Percentiles rank a stretch among this genome's conserved stretches.
phyloP scores from a whole-genome alignment of 2,888 invertebrate species.

The Dermolepida albohirtum region DNA sequence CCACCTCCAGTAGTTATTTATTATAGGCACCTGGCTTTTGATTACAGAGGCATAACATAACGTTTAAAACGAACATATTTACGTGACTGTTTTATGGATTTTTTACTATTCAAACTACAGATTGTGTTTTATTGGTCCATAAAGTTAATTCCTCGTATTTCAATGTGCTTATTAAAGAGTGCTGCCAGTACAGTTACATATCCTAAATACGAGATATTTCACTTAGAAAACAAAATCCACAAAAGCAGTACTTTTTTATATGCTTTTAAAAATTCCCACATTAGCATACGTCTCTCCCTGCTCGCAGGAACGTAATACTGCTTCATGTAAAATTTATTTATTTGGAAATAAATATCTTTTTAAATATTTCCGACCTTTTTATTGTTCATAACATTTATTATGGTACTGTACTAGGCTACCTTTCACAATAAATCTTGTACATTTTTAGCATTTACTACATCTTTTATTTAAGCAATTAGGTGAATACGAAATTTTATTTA shows the following conservation, averaged over 20 bases:
- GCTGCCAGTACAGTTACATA: slow-evolving; percentile 2
- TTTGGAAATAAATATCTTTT: too few species aligned
- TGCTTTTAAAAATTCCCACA: neutral
- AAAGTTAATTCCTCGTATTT: slow-evolving; percentile 33
- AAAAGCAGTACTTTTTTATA: slow-evolving; percentile 6
- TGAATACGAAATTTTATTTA: neutral
- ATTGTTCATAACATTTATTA: too few species aligned
- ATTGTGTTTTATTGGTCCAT: slow-evolving; percentile 34
- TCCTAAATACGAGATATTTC: slow-evolving; percentile 14
- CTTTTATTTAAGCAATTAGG: neutral
- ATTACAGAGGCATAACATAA: slow-evolving; percentile 36
- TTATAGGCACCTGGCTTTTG: slow-evolving; percentile 39
- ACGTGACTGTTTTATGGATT: slow-evolving; percentile 35
- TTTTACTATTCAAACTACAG: slow-evolving; percentile 33
- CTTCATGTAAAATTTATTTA: too few species aligned
- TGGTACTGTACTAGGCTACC: too few species aligned
- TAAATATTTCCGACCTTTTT: too few species aligned
- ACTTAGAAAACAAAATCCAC: slow-evolving; percentile 9
- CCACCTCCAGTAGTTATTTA: slow-evolving; percentile 17
- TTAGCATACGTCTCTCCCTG: too few species aligned
- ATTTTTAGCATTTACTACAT: too few species aligned
- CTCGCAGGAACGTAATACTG: too few species aligned
- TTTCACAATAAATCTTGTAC: too few species aligned
- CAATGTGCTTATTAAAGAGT: slow-evolving; percentile 26
- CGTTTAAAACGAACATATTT: slow-evolving; percentile 35